Evolutionary conservation across 2,797 vertebrate species (phyloP).

Genomic region (Pipistrellus kuhlii): DNA sequence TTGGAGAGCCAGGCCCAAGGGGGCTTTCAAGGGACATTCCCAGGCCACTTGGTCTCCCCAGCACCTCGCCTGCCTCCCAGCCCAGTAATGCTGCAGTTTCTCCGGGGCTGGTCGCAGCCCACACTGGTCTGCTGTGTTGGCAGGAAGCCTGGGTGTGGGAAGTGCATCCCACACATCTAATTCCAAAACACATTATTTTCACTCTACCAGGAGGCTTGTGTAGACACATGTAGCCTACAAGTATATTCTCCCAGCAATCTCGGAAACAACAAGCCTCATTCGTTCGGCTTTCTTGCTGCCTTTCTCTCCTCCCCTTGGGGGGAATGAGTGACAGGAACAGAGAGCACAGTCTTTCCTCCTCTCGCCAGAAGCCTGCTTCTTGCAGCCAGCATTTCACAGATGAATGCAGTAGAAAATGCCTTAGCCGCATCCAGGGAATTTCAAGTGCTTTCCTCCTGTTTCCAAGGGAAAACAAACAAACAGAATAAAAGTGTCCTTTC

Average conservation of each 20-base stretch:
- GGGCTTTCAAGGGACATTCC: neutral
- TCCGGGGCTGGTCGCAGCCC: neutral
- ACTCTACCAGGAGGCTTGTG: neutral
- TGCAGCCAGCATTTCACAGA: conserved; percentile 67
- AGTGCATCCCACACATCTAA: neutral
- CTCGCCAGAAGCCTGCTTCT: conserved; percentile 29
- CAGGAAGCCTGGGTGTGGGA: conserved; percentile 4
- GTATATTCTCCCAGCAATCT: conserved; percentile 2
- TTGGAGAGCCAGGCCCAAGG: neutral
- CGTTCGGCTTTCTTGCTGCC: neutral
- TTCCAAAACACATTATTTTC: neutral
- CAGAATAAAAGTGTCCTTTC: conserved; percentile 48
- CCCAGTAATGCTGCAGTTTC: neutral
- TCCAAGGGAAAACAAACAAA: conserved; percentile 1
- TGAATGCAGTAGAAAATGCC: conserved; percentile 46
- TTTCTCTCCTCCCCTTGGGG: neutral
- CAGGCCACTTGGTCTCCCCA: neutral
- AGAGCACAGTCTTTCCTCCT: neutral
- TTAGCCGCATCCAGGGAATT: conserved; percentile 48
- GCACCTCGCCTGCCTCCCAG: neutral
- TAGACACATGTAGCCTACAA: neutral
- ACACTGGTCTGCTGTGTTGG: neutral
- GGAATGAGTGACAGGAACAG: neutral
- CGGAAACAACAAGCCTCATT: neutral
- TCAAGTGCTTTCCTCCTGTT: conserved; percentile 46